phyloP scores from a whole-genome alignment of 2,797 vertebrate genomes.

The Enteromius radiatus region DNA sequence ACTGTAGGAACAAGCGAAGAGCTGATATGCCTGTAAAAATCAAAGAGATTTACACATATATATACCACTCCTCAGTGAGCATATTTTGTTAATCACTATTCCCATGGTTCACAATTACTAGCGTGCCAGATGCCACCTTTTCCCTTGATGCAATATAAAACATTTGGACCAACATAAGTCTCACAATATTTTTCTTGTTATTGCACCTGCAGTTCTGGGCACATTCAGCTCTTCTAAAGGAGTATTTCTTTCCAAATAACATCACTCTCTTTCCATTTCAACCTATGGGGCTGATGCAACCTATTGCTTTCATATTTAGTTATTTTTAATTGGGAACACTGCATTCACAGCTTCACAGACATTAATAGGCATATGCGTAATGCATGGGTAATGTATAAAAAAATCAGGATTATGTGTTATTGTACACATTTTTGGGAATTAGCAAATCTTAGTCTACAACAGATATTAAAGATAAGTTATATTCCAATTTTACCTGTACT shows the following conservation, averaged over 20 bases:
- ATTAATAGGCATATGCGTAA: slow-evolving; percentile 35
- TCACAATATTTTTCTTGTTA: slow-evolving; percentile 43
- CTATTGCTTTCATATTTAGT: slow-evolving; percentile 23
- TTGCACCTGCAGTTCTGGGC: slow-evolving; percentile 19
- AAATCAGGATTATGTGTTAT: background rate
- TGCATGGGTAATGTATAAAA: background rate
- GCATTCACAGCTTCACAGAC: slow-evolving; percentile 55
- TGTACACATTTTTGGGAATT: background rate
- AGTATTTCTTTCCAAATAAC: background rate
- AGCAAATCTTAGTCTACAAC: background rate
- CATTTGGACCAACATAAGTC: slow-evolving; percentile 30
- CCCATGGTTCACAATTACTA: slow-evolving; percentile 52
- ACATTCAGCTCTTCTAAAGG: slow-evolving; percentile 3
- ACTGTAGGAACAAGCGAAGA: background rate
- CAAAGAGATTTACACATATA: slow-evolving; percentile 23
- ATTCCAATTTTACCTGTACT: background rate
- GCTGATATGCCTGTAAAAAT: slow-evolving; percentile 51
- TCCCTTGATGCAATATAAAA: slow-evolving; percentile 43
- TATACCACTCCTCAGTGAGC: slow-evolving; percentile 38
- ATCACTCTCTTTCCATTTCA: background rate
- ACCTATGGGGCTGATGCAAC: background rate
- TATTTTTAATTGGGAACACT: slow-evolving; percentile 66
- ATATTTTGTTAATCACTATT: slow-evolving; percentile 54
- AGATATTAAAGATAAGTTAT: background rate
- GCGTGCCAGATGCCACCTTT: slow-evolving; percentile 54